Conservation (phyloP, 1,140 invertebrate species). For the Drosophila mauritiana region DNA sequence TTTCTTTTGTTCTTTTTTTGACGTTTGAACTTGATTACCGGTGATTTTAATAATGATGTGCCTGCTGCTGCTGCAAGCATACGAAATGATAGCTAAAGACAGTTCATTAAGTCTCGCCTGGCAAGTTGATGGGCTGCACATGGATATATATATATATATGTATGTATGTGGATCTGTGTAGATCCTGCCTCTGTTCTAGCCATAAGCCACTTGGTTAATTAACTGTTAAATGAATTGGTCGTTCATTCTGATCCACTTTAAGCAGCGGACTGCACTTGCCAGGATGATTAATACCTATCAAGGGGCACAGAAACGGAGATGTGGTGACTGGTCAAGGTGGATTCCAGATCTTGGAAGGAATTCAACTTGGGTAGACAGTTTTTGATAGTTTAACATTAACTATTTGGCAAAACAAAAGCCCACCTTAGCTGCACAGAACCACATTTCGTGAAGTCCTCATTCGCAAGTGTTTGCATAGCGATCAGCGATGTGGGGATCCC, state of each 20-base stretch:
- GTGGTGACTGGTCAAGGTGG: conserved; percentile 2
- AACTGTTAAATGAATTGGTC: conserved; percentile 65
- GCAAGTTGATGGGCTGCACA: conserved; percentile 30
- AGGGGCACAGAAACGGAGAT: conserved; percentile 1
- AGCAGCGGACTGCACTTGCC: conserved; percentile 16
- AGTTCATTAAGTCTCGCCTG: conserved; percentile 55
- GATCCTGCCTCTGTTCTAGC: conserved; percentile 40
- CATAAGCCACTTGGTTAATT: conserved; percentile 59
- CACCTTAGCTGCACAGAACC: no score
- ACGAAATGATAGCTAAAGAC: conserved; percentile 58
- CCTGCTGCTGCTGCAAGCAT: conserved; percentile 45
- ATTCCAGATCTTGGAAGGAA: background rate
- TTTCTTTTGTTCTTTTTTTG: conserved; percentile 64
- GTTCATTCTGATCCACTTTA: conserved; percentile 42
- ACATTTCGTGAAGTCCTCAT: conserved; percentile 11
- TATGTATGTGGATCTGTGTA: background rate
- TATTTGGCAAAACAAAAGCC: background rate
- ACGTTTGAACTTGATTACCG: conserved; percentile 82
- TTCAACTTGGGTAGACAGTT: background rate
- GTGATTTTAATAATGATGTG: conserved; percentile 82
- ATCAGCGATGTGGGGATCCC: background rate
- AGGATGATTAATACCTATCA: conserved; percentile 41
- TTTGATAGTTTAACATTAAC: background rate
- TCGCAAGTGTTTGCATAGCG: conserved; percentile 30
- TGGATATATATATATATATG: background rate